A percentile compares a stretch with the other conserved stretches of the same genome.
phyloP scores from a whole-genome alignment of 1,140 invertebrate species.

The Diorhabda carinulata region DNA sequence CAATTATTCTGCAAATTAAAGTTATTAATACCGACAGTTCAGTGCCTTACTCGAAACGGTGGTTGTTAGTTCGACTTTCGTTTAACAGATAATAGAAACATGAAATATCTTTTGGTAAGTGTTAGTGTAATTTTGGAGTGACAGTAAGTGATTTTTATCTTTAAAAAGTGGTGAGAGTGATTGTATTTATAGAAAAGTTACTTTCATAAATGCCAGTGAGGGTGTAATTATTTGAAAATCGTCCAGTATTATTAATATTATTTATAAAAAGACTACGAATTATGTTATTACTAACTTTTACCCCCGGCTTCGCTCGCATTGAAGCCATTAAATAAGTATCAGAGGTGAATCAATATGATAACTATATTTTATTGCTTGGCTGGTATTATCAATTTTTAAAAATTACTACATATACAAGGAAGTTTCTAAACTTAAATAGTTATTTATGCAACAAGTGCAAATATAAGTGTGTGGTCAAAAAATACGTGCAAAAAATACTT shows the following conservation, averaged over 20 bases:
- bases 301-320: too few relatives aligned
- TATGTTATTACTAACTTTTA: neutral
- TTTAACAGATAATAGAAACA: conserved; percentile 1
- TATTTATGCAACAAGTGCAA: too few relatives aligned
- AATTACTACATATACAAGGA: too few relatives aligned
- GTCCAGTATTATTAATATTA: neutral
- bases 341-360: too few relatives aligned
- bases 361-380: too few relatives aligned
- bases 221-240: neutral
- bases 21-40: conserved; percentile 15
- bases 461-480: too few relatives aligned
- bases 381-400: too few relatives aligned
- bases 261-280: neutral
- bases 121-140: conserved; percentile 1
- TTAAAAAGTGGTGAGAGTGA: conserved; percentile 4
- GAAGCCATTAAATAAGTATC: too few relatives aligned
- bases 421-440: too few relatives aligned
- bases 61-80: conserved; percentile 5
- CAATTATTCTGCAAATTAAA: conserved; percentile 14
- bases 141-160: neutral
- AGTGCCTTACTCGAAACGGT: neutral
- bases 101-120: conserved; percentile 12
- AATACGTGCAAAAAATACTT: too few relatives aligned
- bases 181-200: neutral
- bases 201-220: neutral